Percentiles rank a stretch among this genome's conserved stretches.
These are phyloP conservation scores for Ips typographus DNA, from an alignment of 1,140 invertebrate genomes.

Conservation along the genomic window DNA sequence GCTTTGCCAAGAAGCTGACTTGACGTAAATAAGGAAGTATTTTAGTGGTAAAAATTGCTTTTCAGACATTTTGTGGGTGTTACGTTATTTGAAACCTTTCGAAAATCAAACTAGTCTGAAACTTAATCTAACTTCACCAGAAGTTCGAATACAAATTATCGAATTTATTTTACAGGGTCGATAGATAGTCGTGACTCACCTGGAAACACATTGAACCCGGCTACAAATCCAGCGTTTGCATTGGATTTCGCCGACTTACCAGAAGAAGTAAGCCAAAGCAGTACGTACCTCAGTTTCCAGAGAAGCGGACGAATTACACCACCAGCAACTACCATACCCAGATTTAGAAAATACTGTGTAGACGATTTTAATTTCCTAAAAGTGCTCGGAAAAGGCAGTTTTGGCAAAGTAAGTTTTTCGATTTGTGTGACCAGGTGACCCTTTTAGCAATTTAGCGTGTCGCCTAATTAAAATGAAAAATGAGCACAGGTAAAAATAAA, in stretches of 20 bases:
- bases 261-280: constrained; percentile 53
- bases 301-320: constrained; percentile 76
- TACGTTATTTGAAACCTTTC: too few species aligned
- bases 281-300: constrained; percentile 66
- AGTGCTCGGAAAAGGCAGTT: constrained; percentile 94
- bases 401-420: constrained; percentile 79
- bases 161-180: constrained; percentile 22
- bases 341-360: constrained; percentile 85
- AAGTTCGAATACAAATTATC: too few species aligned
- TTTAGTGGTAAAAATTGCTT: too few species aligned
- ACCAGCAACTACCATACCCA: constrained; percentile 79
- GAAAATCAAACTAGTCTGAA: too few species aligned
- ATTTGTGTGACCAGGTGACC: neutral
- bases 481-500: constrained; percentile 15
- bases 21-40: too few species aligned
- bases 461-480: neutral
- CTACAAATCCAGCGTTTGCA: constrained; percentile 49
- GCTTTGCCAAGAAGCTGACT: too few species aligned
- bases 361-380: constrained; percentile 94
- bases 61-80: too few species aligned
- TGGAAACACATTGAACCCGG: constrained; percentile 41
- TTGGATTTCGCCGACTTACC: constrained; percentile 44
- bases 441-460: neutral
- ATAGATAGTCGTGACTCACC: constrained; percentile 46
- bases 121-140: too few species aligned